Base-by-base conservation (phyloP, 1,140 invertebrate species). In the Temnothorax longispinosus region DNA sequence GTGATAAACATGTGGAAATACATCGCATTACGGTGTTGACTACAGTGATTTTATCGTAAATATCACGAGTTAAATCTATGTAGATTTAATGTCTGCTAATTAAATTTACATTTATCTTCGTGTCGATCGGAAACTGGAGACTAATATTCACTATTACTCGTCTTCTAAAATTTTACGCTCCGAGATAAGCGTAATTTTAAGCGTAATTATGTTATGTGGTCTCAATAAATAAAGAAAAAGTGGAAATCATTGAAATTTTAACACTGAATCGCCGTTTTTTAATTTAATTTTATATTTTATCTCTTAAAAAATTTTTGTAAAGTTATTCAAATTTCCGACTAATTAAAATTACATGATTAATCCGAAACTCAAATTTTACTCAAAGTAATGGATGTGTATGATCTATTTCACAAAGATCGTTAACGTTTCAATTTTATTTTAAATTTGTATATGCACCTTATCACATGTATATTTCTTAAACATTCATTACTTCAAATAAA, bases 11-110 rank as follows among this genome's bases (percentile, higher is more conserved):
- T 47, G 80, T n/a, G 27, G 15, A 60, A 84, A 84, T 50, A 62
- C 72, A 75, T 74, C 54, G 35, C 13, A 84, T 84, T 82, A 74
- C 38, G 21, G 11, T 35, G 75, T 74, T 56, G 69, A 84, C 80
- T 47, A 38, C 13, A 32, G 69, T 13, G 11, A 47, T 60, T 60
- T 74, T 74, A 35, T 60, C 13, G n/a, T 54, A 52, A 47, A 41
- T 58, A 58, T 41, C 41, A 21, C n/a, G 44, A 65, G 7, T 35
- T 65, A 58, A 75, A 75, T 75, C 54, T 75, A 27, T 1, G 1
- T 27, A 18, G 21, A 56, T 58, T 44, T 21, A 75, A 75, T 38
- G 38, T 35, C n/a, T 58, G 38, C 38, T 60, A 21, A 75, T 75
- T 75, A 75, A 58, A 41, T 75, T 27, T 75, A 44, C 38, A 75